Conservation (phyloP, 2,888 invertebrate species). For the Nemotelus nigrinus region DNA sequence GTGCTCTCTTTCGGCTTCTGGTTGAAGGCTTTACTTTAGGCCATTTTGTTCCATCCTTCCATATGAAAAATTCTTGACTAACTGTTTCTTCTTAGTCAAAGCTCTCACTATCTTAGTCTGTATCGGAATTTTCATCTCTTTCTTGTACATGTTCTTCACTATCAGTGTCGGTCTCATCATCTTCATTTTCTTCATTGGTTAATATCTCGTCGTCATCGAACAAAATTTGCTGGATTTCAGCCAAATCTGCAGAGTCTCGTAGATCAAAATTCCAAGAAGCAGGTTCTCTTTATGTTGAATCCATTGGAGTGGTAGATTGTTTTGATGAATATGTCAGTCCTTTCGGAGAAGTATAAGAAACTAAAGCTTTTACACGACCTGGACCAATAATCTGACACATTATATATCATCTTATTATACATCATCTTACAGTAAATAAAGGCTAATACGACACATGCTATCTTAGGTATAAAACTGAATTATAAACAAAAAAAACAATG, state of each 20-base stretch:
- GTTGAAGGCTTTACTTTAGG: conserved; percentile 7
- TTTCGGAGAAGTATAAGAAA: conserved; percentile 8
- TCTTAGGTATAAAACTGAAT: not conserved
- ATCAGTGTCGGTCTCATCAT: conserved; percentile 14
- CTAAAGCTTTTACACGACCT: not conserved
- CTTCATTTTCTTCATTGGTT: not conserved
- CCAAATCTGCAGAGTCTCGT: conserved; percentile 6
- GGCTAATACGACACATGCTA: not conserved
- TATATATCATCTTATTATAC: not conserved
- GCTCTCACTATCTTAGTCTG: not conserved
- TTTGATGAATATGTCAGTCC: conserved; percentile 17
- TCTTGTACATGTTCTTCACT: conserved; percentile 9
- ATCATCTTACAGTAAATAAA: conserved; percentile 7
- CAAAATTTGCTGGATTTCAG: not conserved
- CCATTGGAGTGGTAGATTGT: not conserved
- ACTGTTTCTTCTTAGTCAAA: not conserved
- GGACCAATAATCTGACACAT: not conserved
- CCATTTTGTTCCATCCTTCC: not conserved
- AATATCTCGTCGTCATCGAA: conserved; percentile 9
- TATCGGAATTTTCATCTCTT: conserved; percentile 10
- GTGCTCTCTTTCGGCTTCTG: conserved; percentile 14
- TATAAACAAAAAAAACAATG: conserved; percentile 5
- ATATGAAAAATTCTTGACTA: not conserved
- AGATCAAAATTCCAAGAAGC: not conserved
- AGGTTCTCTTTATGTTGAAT: not conserved